Percentiles rank a stretch among this genome's conserved stretches.
Evolutionary conservation across 2,797 vertebrate species (phyloP).

Genomic region (Epinephelus coioides): DNA sequence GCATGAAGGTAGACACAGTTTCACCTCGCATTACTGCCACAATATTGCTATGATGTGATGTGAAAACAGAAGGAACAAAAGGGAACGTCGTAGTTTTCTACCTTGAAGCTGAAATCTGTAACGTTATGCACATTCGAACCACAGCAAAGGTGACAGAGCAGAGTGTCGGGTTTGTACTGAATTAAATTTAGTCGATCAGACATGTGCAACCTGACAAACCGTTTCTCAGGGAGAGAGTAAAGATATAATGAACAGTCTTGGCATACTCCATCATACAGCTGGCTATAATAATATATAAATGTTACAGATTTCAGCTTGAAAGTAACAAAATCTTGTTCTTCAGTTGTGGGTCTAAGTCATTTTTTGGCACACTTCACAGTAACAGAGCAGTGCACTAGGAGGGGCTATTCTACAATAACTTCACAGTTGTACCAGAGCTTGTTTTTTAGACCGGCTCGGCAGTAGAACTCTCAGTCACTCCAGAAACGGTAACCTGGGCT

Average conservation of each 20-base stretch:
- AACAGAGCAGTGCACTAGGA: conserved; percentile 52
- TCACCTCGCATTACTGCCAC: conserved; percentile 45
- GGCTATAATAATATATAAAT: neutral
- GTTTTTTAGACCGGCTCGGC: conserved; percentile 89
- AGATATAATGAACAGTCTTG: neutral
- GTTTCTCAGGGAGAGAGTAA: neutral
- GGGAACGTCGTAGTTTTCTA: conserved; percentile 4
- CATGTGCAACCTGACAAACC: neutral
- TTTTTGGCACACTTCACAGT: conserved; percentile 74
- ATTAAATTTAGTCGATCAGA: neutral
- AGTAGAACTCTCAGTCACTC: conserved; percentile 91
- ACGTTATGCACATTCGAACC: conserved; percentile 22
- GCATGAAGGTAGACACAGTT: conserved; percentile 43
- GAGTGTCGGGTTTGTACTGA: neutral
- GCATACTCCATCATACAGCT: conserved; percentile 24
- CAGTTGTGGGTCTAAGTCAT: conserved; percentile 15
- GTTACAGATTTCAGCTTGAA: conserved; percentile 41
- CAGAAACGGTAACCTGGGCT: conserved; percentile 96
- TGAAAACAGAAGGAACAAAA: conserved; percentile 27
- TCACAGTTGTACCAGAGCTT: conserved; percentile 50
- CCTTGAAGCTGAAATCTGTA: conserved; percentile 40
- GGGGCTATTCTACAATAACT: conserved; percentile 54
- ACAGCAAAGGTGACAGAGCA: conserved; percentile 7
- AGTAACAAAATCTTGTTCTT: conserved; percentile 16
- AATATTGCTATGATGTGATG: conserved; percentile 41